phyloP scores from a whole-genome alignment of 64 coral and sea anemone genomes.

The Pachyseris speciosa region DNA sequence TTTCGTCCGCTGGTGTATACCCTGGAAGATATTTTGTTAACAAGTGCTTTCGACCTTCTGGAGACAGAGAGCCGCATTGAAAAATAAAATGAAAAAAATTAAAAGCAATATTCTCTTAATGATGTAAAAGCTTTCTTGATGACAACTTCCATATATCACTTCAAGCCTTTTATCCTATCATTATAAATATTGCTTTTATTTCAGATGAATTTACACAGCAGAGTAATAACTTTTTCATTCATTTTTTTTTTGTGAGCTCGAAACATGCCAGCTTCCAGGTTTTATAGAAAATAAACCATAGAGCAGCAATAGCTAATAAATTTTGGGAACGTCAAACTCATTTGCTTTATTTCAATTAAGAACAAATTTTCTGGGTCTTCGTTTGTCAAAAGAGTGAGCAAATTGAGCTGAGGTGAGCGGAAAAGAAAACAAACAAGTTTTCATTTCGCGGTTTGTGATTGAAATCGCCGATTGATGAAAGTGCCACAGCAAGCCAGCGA shows the following conservation, averaged over 20 bases:
- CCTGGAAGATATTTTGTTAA: not conserved
- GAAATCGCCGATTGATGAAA: slow-evolving; percentile 36
- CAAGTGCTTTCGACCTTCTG: not conserved
- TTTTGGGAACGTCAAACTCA: not conserved
- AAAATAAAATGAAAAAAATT: not conserved
- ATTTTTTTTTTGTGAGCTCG: not conserved
- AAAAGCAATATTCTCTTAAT: slow-evolving; percentile 19
- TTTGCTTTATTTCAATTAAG: slow-evolving; percentile 12
- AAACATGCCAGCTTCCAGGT: not conserved
- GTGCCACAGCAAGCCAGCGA: slow-evolving; percentile 20
- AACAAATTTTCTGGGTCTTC: not conserved
- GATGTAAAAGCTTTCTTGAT: slow-evolving; percentile 24
- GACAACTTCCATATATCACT: not conserved
- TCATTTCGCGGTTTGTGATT: slow-evolving; percentile 33
- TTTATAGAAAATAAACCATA: not conserved
- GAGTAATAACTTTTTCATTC: not conserved
- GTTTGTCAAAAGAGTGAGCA: not conserved
- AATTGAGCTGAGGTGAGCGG: slow-evolving; percentile 3
- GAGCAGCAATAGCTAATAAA: not conserved
- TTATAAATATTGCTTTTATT: not conserved
- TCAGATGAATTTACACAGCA: not conserved
- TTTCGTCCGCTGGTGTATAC: not conserved
- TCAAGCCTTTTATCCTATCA: not conserved
- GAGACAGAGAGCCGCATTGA: not conserved
- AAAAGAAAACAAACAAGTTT: slow-evolving; percentile 43